phyloP scores from a whole-genome alignment of 2,797 vertebrate species.

The Hyperoplus immaculatus region DNA sequence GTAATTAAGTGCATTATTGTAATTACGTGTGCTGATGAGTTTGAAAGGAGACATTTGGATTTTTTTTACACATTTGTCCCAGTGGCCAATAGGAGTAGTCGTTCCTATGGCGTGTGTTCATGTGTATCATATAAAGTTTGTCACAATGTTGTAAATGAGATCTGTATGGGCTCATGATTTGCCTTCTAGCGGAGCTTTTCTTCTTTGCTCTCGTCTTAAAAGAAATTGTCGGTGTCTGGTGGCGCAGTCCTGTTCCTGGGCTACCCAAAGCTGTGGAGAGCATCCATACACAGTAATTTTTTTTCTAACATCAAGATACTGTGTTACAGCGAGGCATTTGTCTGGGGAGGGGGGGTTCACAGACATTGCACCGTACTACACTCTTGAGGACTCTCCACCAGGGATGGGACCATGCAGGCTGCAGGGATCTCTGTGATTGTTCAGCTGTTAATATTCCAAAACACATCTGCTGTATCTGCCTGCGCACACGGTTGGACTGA shows the following conservation, averaged over 20 bases:
- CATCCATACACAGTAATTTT: slow-evolving; percentile 38
- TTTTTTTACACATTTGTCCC: slow-evolving; percentile 49
- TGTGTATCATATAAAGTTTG: slow-evolving; percentile 53
- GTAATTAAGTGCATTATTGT: slow-evolving; percentile 85
- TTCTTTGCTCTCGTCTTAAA: slow-evolving; percentile 41
- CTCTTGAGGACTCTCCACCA: slow-evolving; percentile 32
- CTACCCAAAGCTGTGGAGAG: slow-evolving; percentile 22
- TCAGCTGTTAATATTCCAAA: slow-evolving; percentile 34
- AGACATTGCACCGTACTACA: slow-evolving; percentile 42
- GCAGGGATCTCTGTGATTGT: slow-evolving; percentile 34
- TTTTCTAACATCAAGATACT: slow-evolving; percentile 49
- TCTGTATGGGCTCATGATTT: slow-evolving; percentile 58
- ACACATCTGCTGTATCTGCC: slow-evolving; percentile 50
- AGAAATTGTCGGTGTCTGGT: slow-evolving; percentile 36
- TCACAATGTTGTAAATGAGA: slow-evolving; percentile 51
- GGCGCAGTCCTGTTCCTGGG: slow-evolving; percentile 14
- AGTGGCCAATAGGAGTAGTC: slow-evolving; percentile 35
- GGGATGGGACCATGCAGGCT: slow-evolving; percentile 41
- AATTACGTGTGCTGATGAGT: slow-evolving; percentile 72
- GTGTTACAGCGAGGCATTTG: slow-evolving; percentile 49
- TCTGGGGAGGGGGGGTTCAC: slow-evolving; percentile 30
- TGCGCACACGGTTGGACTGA: slow-evolving; percentile 20
- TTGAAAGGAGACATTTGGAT: slow-evolving; percentile 63
- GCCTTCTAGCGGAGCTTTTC: slow-evolving; percentile 62
- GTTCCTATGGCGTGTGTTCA: slow-evolving; percentile 65